These are phyloP conservation scores for Saccostrea echinata DNA, from an alignment of 1,140 invertebrate genomes.

Conservation along the genomic window DNA sequence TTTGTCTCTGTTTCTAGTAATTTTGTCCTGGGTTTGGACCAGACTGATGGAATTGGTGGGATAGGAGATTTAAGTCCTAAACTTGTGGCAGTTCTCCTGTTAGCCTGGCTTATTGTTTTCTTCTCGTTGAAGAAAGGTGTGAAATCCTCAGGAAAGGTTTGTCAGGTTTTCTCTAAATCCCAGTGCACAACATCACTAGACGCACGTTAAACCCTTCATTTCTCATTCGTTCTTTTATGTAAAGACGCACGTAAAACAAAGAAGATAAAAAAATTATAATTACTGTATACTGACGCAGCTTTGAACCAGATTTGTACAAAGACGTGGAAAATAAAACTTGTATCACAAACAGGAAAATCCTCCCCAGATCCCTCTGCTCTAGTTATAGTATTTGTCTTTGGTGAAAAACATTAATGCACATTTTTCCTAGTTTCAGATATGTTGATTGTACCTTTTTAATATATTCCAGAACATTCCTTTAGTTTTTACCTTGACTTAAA, in stretches of 20 bases:
- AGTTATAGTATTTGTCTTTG: not conserved
- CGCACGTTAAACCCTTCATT: not conserved
- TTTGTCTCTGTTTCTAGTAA: conserved; percentile 54
- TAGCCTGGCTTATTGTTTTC: conserved; percentile 74
- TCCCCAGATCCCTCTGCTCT: too few species aligned
- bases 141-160: conserved; percentile 78
- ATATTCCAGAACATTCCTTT: not conserved
- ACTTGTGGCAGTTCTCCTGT: conserved; percentile 70
- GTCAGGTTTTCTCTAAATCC: conserved; percentile 1
- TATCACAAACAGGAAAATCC: too few species aligned
- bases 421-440: not conserved
- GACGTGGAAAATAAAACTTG: too few species aligned
- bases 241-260: not conserved
- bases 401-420: not conserved
- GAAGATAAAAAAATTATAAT: too few species aligned
- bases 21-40: conserved; percentile 82
- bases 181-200: not conserved
- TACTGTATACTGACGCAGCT: too few species aligned
- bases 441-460: not conserved
- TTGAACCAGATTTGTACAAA: too few species aligned
- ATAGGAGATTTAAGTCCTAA: conserved; percentile 72
- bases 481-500: not conserved
- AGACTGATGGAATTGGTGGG: conserved; percentile 80
- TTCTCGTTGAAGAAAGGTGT: conserved; percentile 78
- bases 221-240: not conserved